Evolutionary conservation across 2,113 vertebrate genomes (phyloP).

Genomic region (Puma concolor): DNA sequence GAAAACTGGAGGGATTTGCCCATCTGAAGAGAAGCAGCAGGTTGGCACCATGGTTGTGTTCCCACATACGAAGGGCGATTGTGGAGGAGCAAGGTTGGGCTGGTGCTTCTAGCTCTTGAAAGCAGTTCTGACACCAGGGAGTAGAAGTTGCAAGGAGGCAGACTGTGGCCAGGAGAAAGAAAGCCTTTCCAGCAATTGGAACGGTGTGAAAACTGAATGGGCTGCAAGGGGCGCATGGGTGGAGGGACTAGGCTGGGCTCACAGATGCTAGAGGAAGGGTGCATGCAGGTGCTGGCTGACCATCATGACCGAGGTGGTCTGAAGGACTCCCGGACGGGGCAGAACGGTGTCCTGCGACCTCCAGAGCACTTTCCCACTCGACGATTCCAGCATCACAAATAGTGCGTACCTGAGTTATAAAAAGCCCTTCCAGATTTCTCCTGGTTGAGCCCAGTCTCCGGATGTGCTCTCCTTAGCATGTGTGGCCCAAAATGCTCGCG

Average conservation of each 20-base stretch:
- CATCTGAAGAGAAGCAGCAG: background rate
- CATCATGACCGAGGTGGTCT: background rate
- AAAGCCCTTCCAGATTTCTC: constrained; percentile 6
- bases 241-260: background rate
- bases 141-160: background rate
- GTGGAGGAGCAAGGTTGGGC: background rate
- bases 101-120: background rate
- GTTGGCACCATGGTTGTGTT: background rate
- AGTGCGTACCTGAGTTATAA: background rate
- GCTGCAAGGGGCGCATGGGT: background rate
- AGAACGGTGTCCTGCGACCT: background rate
- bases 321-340: background rate
- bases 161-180: background rate
- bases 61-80: background rate
- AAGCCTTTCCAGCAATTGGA: background rate
- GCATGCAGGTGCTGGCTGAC: background rate
- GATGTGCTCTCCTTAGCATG: background rate
- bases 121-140: background rate
- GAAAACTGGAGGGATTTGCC: background rate
- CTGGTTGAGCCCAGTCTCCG: background rate
- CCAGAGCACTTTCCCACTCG: background rate
- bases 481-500: background rate
- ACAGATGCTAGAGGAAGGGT: background rate
- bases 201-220: background rate
- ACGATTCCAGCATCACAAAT: background rate